These are phyloP conservation scores for Hoplias malabaricus DNA, from an alignment of 2,113 vertebrate genomes.

Conservation along the genomic window DNA sequence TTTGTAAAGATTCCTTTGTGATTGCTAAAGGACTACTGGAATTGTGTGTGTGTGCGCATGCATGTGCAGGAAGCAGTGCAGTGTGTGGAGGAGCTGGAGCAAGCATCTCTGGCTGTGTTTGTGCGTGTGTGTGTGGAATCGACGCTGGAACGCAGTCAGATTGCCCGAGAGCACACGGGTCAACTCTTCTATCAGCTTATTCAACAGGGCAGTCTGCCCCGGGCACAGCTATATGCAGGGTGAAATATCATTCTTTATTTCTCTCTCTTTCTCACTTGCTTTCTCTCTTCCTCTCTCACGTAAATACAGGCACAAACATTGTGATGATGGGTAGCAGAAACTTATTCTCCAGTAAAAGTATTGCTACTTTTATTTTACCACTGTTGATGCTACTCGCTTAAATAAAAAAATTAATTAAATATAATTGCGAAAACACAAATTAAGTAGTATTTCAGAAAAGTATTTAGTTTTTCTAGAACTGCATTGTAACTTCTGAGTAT, in stretches of 20 bases:
- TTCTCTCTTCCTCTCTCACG: too few relatives aligned
- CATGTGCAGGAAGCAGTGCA: conserved; percentile 87
- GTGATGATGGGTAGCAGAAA: too few relatives aligned
- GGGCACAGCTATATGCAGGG: conserved; percentile 89
- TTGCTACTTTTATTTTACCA: too few relatives aligned
- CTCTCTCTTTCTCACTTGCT: not conserved
- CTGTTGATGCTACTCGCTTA: too few relatives aligned
- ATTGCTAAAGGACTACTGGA: not conserved
- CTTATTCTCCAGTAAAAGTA: too few relatives aligned
- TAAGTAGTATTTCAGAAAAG: too few relatives aligned
- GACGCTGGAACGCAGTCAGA: conserved; percentile 93
- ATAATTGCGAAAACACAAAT: too few relatives aligned
- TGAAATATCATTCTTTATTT: conserved; percentile 60
- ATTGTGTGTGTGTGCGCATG: not conserved
- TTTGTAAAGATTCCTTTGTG: not conserved
- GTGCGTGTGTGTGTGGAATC: conserved; percentile 91
- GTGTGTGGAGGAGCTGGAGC: conserved; percentile 88
- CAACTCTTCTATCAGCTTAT: conserved; percentile 88
- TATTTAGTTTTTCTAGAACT: too few relatives aligned
- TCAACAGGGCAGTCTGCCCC: conserved; percentile 83
- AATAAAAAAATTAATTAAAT: too few relatives aligned
- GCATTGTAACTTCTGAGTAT: too few relatives aligned
- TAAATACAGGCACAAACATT: too few relatives aligned
- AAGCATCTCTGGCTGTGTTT: conserved; percentile 80
- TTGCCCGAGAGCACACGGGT: conserved; percentile 94